Percentiles rank a stretch among this genome's conserved stretches.
Evolutionary conservation across 1,140 invertebrate genomes (phyloP).

Genomic region (Diorhabda sublineata): DNA sequence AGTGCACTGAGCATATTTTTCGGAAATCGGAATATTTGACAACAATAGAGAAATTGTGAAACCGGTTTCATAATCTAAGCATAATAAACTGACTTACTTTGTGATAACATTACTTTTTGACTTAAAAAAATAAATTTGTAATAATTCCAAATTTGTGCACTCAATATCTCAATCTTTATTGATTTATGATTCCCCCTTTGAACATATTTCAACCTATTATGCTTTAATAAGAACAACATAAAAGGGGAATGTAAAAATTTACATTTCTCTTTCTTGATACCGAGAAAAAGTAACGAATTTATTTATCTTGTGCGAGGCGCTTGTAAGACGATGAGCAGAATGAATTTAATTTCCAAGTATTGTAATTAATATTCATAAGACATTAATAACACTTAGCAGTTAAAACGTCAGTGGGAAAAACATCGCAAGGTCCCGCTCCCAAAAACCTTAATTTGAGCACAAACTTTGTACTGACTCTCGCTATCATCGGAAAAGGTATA

Average conservation of each 20-base stretch:
- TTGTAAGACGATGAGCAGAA: background rate
- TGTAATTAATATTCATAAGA: conserved; percentile 3
- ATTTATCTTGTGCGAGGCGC: conserved; percentile 1
- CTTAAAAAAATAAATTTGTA: too few relatives aligned
- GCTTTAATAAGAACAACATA: background rate
- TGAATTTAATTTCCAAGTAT: background rate
- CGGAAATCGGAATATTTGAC: too few relatives aligned
- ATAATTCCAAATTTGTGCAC: too few relatives aligned
- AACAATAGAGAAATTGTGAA: too few relatives aligned
- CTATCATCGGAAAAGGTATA: too few relatives aligned
- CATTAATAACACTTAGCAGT: conserved; percentile 2
- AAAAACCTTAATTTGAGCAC: too few relatives aligned
- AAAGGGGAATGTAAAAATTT: background rate
- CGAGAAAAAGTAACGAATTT: background rate
- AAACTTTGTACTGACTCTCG: too few relatives aligned
- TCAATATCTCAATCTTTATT: background rate
- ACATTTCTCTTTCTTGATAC: conserved; percentile 2
- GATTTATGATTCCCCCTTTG: background rate
- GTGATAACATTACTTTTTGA: too few relatives aligned
- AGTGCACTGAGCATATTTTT: too few relatives aligned
- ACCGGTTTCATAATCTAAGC: too few relatives aligned
- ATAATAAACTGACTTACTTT: too few relatives aligned
- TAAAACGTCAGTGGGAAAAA: background rate
- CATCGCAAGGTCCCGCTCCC: background rate
- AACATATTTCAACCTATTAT: background rate